Percentiles rank a stretch among this genome's conserved stretches.
These are phyloP conservation scores for Vollenhovia emeryi DNA, from an alignment of 1,140 invertebrate species.

Conservation along the genomic window DNA sequence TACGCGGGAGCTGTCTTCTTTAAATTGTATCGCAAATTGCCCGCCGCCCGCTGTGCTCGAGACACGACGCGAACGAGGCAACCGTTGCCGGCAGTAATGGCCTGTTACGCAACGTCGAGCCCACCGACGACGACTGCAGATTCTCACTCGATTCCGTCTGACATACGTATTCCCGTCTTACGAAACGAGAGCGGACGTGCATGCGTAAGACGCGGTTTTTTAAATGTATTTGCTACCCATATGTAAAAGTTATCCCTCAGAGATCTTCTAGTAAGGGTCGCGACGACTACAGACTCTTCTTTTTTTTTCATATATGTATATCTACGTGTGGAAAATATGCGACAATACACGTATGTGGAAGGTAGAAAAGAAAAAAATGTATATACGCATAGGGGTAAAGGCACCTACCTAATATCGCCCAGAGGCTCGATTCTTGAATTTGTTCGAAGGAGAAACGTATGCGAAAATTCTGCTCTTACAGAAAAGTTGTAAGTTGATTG, in stretches of 20 bases:
- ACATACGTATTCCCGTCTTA: slow-evolving; percentile 56
- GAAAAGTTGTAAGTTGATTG: no score
- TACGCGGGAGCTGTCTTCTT: slow-evolving; percentile 69
- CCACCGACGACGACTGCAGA: slow-evolving; percentile 68
- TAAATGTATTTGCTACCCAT: neutral
- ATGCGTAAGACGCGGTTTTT: slow-evolving; percentile 19
- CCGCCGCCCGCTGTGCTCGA: slow-evolving; percentile 62
- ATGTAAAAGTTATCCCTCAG: neutral
- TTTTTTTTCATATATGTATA: neutral
- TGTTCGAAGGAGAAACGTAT: no score
- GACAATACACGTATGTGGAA: no score
- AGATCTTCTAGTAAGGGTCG: neutral
- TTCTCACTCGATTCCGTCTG: slow-evolving; percentile 65
- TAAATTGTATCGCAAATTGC: slow-evolving; percentile 80
- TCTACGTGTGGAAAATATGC: no score
- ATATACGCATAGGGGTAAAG: no score
- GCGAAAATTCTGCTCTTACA: no score
- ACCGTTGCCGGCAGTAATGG: slow-evolving; percentile 69
- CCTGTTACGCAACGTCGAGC: slow-evolving; percentile 73
- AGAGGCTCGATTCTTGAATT: no score
- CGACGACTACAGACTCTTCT: neutral
- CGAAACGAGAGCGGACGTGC: neutral
- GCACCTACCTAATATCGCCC: no score
- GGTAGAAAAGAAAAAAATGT: no score
- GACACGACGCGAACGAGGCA: slow-evolving; percentile 60